Base-by-base conservation (phyloP, 2,888 invertebrate genomes). In the Ectemnius continuus region DNA sequence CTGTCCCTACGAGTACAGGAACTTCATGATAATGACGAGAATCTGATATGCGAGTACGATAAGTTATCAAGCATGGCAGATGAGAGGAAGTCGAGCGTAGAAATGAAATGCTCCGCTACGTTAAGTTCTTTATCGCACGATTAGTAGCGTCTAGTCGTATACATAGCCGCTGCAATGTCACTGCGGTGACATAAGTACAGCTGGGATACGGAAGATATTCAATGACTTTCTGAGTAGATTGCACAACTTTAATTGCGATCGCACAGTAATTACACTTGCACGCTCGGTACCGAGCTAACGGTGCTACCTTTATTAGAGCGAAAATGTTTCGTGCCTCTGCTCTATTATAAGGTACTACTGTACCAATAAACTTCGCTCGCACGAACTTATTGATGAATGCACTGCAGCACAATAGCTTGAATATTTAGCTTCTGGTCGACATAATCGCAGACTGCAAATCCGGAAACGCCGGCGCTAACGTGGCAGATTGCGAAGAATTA, bases 131-230 rank as follows among this genome's bases (percentile, higher is more conserved):
- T 58, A 20, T 14, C 20, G 18, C 18, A 8, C 26, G 26, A 23
- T 58, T 58, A 26, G 26, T 14, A 20, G 16, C 5, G 16, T 18
- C 58, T 18, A 58, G 20, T 18, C 18, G 52, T 52, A 6, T 46
- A 36, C 14, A 28, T 16, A 16, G 23, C 28, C 14, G 13, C 6
- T 46, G 18, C 63, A 52, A 4, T 14, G 46, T 58, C 65, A 57
- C 65, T 20, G 59, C 14, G 18, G 58, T 61, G 69, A 67, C 20
- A 69, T 64, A 67, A 63, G 48, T 62, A 16, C 64, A 45, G 36
- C 5, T 52, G 56, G 26, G 23, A 18, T 16, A 45, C 60, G 48
- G 36, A 62, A 70, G 48, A 56, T 18, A 65, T 56, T 60, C n/a
- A 28, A 61, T 61, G 52, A 52, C 52, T 52, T 52, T 47, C 47